Evolutionary conservation across 2,888 invertebrate genomes (phyloP).

Genomic region (Polietes domitor): DNA sequence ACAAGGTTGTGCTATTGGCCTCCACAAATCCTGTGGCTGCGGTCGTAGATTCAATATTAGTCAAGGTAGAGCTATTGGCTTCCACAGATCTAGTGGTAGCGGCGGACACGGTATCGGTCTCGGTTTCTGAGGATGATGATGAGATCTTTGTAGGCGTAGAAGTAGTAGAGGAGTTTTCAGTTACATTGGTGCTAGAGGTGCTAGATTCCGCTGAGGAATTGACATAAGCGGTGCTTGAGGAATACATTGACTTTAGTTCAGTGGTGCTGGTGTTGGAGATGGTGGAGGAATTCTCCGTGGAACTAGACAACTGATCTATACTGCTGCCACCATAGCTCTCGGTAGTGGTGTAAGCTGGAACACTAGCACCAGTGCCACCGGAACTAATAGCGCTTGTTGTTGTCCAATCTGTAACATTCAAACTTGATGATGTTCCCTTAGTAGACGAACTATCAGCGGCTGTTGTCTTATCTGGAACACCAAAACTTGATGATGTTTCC

Average conservation of each 20-base stretch:
- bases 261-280: background rate
- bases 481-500: background rate
- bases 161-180: background rate
- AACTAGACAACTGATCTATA: too few species aligned
- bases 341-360: background rate
- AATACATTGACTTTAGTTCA: background rate
- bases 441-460: background rate
- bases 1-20: too few species aligned
- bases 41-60: too few species aligned
- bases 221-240: background rate
- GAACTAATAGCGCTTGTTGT: too few species aligned
- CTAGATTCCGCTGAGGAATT: background rate
- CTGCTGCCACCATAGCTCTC: too few species aligned
- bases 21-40: too few species aligned
- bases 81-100: background rate
- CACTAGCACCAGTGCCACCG: too few species aligned
- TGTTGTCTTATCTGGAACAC: background rate
- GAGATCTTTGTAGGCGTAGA: background rate
- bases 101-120: background rate
- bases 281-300: background rate
- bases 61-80: too few species aligned
- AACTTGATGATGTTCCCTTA: too few species aligned
- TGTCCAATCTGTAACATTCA: too few species aligned
- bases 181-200: too few species aligned
- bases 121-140: background rate